Base-by-base conservation (phyloP, 2,888 invertebrate genomes). In the Brachyptera putata region DNA sequence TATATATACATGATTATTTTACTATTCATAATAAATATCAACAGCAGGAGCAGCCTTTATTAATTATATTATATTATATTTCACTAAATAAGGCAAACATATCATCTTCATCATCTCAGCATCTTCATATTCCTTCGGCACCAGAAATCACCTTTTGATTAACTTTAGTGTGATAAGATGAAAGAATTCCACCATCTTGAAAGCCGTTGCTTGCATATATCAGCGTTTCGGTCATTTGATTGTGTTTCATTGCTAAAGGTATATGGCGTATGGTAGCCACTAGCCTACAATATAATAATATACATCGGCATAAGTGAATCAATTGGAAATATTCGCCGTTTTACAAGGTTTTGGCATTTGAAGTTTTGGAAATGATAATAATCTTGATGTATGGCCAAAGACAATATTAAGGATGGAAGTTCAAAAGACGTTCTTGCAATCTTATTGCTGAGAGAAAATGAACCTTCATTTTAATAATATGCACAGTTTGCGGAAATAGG, bases 31-130 rank as follows among this genome's bases (percentile, higher is more conserved):
- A 46, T 55, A 57, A 56, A 60, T 62, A 62, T 60, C 60, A 62
- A 57, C 62, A 62, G 60, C 62, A 56, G 57, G 36, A 60, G 62
- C 62, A 56, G 57, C 57, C 59, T 58, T 61, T 56, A 46, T 58
- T 57, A n/a, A n/a, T n/a, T n/a, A n/a, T n/a, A n/a, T n/a, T n/a
- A n/a, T n/a, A n/a, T n/a, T 61, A 61, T 48, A 56, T 56, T 62
- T 57, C 59, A 48, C 58, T 48, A 62, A 59, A 63, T 63, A 63
- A 63, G 63, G 63, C 63, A 63, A 63, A 58, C 60, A 61, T 53
- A 58, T 55, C 58, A 25, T n/a, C n/a, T n/a, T n/a, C n/a, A n/a
- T 63, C 57, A 56, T 49, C 60, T 57, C 43, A 22, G 53, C 58
- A 58, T 61, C 58, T 48, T 57, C 56, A 56, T 50, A 57, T 46